phyloP scores from a whole-genome alignment of 2,113 vertebrate genomes.

The Antechinus stuartii region DNA sequence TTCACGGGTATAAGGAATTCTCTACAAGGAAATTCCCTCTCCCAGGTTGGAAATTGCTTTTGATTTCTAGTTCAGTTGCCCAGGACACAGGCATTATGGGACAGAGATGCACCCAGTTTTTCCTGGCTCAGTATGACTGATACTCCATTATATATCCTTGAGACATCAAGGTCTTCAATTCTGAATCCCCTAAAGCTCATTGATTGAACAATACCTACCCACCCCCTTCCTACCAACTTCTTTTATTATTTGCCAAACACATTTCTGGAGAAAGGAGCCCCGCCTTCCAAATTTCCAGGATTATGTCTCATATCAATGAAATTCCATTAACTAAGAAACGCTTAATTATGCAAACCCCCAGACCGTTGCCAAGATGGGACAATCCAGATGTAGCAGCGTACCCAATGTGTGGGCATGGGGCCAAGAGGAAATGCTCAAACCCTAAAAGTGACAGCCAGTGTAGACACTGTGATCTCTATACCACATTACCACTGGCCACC shows the following conservation, averaged over 20 bases:
- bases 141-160: neutral
- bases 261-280: conserved; percentile 1
- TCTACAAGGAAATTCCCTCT: neutral
- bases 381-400: conserved; percentile 48
- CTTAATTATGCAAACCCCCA: neutral
- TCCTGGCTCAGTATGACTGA: neutral
- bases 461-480: neutral
- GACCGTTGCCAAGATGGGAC: conserved; percentile 25
- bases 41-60: neutral
- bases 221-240: neutral
- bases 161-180: neutral
- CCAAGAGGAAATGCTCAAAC: conserved; percentile 32
- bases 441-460: neutral
- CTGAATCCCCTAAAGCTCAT: neutral
- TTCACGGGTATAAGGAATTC: neutral
- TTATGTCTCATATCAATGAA: neutral
- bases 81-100: neutral
- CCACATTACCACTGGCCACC: conserved; percentile 62
- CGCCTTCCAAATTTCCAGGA: conserved; percentile 34
- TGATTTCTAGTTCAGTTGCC: neutral
- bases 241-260: neutral
- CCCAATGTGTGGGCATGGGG: conserved; percentile 57
- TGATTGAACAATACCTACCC: neutral
- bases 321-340: neutral
- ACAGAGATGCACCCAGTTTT: neutral